Evolutionary conservation across 2,113 vertebrate species (phyloP).

Genomic region (Elgaria multicarinata): DNA sequence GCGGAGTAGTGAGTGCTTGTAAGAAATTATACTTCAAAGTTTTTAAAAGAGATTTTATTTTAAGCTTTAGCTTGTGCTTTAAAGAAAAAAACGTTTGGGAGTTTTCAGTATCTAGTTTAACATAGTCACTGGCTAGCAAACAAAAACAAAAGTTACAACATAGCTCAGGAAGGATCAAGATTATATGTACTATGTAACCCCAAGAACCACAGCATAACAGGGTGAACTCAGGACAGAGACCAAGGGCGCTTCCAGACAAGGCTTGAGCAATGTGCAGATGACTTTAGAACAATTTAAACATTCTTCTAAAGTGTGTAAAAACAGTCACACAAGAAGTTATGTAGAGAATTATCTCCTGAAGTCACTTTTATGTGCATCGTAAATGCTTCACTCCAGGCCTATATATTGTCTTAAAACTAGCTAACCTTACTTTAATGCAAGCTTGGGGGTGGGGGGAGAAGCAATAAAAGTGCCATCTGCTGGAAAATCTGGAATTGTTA

Average conservation of each 20-base stretch:
- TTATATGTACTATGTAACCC: not conserved
- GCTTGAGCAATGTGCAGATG: not conserved
- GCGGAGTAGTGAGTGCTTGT: not conserved
- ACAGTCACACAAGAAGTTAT: not conserved
- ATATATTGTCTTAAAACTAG: not conserved
- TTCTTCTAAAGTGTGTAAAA: not conserved
- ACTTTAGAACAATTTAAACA: not conserved
- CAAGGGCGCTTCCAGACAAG: not conserved
- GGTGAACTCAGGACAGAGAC: not conserved
- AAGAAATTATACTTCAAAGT: conserved; percentile 11
- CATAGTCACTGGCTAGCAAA: not conserved
- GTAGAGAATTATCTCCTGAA: not conserved
- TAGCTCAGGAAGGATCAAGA: not conserved
- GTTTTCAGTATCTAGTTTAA: not conserved
- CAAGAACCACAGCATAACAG: accelerated
- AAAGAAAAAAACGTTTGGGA: not conserved
- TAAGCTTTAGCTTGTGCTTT: not conserved
- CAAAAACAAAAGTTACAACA: not conserved
- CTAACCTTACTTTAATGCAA: not conserved
- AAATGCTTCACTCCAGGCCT: accelerated
- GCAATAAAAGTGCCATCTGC: conserved; percentile 64
- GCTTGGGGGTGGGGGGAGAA: not conserved
- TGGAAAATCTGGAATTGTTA: conserved; percentile 31
- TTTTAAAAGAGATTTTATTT: not conserved
- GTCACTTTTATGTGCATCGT: not conserved